Conservation (phyloP, 1,140 invertebrate species). For the Drosophila serrata region DNA sequence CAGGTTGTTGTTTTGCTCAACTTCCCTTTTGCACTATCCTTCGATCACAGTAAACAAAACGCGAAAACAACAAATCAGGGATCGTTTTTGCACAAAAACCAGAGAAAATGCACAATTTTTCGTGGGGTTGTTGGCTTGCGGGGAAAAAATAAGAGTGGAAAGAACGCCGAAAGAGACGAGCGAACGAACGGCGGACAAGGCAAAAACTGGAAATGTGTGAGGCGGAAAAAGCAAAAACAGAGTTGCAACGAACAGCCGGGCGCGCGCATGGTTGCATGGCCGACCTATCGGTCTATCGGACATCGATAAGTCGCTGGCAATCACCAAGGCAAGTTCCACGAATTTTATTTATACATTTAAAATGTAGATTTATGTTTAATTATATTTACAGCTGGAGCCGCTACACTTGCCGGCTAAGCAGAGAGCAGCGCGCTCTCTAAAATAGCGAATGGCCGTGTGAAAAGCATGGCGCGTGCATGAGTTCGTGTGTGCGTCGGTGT, state of each 20-base stretch:
- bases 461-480: conserved; percentile 53
- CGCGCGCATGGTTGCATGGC: conserved; percentile 61
- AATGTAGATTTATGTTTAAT: not conserved
- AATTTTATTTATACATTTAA: not conserved
- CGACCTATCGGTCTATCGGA: conserved; percentile 29
- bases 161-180: conserved; percentile 72
- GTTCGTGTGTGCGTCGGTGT: conserved; percentile 22
- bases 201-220: conserved; percentile 81
- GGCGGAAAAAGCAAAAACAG: conserved; percentile 81
- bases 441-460: conserved; percentile 73
- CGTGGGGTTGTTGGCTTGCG: conserved; percentile 42
- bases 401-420: conserved; percentile 9
- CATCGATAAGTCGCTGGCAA: conserved; percentile 44
- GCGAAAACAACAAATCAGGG: conserved; percentile 18
- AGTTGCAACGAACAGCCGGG: conserved; percentile 71
- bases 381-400: not conserved
- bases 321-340: not conserved
- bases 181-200: conserved; percentile 67
- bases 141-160: conserved; percentile 62
- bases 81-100: conserved; percentile 22
- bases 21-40: conserved; percentile 12
- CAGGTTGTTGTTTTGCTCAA: conserved; percentile 47
- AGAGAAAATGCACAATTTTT: conserved; percentile 55
- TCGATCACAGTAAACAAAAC: conserved; percentile 37
- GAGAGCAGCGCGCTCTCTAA: conserved; percentile 60